phyloP scores from a whole-genome alignment of 2,113 vertebrate species.

The Vanacampus margaritifer region DNA sequence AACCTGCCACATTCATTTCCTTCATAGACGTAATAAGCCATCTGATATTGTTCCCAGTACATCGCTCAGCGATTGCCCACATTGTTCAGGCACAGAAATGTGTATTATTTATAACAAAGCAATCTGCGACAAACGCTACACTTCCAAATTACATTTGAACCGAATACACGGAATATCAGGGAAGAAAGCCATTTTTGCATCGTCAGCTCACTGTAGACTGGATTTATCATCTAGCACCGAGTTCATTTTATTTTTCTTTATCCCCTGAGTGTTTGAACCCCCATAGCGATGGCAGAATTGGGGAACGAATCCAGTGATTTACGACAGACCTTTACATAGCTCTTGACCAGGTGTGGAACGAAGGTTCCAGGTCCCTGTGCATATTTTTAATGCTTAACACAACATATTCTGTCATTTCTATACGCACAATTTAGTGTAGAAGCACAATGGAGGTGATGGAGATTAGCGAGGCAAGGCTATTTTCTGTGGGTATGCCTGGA shows the following conservation, averaged over 20 bases:
- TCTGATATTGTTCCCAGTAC: background rate
- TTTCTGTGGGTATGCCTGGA: too few relatives aligned
- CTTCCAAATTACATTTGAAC: background rate
- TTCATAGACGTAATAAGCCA: background rate
- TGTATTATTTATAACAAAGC: background rate
- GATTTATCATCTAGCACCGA: conserved; percentile 10
- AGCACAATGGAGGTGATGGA: background rate
- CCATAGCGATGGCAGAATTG: conserved; percentile 8
- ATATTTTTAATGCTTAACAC: background rate
- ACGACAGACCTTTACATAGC: conserved; percentile 2
- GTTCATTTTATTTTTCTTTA: conserved; percentile 10
- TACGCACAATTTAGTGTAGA: background rate
- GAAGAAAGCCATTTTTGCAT: background rate
- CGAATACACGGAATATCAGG: background rate
- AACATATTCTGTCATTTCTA: background rate
- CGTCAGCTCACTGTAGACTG: background rate
- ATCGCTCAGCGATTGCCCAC: too few relatives aligned
- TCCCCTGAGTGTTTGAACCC: conserved; percentile 7
- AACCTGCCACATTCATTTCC: background rate
- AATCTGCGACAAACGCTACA: background rate
- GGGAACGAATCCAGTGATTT: conserved; percentile 6
- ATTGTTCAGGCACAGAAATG: background rate
- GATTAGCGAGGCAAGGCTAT: too few relatives aligned
- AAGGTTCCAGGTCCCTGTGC: background rate
- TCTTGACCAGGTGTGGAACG: conserved; percentile 3